Evolutionary conservation across 2,797 vertebrate species (phyloP).

Genomic region (Bufotes viridis): DNA sequence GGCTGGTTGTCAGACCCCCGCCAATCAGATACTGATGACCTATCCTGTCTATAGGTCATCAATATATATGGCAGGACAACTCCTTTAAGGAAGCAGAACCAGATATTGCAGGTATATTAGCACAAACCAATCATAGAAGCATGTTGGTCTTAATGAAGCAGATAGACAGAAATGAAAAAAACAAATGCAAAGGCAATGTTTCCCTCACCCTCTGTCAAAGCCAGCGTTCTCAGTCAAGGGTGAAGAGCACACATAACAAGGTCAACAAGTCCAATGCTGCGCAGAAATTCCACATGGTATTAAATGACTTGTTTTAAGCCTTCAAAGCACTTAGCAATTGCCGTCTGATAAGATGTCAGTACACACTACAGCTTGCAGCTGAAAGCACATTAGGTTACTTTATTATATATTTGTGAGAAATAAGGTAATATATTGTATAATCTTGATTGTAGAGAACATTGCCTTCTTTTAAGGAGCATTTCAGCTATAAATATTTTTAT

Average conservation of each 20-base stretch:
- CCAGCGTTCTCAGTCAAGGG: not conserved
- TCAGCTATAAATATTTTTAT: slow-evolving; percentile 33
- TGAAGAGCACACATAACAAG: slow-evolving; percentile 12
- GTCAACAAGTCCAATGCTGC: slow-evolving; percentile 21
- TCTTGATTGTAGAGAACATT: not conserved
- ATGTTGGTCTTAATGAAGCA: slow-evolving; percentile 1
- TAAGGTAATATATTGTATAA: slow-evolving; percentile 11
- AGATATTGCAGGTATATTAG: not conserved
- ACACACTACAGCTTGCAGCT: slow-evolving; percentile 10
- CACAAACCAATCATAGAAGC: not conserved
- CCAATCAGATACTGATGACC: too few species aligned
- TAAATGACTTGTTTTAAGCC: slow-evolving; percentile 6
- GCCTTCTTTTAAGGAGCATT: slow-evolving; percentile 18
- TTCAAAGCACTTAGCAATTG: slow-evolving; percentile 29
- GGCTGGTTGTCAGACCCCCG: too few species aligned
- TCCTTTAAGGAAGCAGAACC: not conserved
- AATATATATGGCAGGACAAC: too few species aligned
- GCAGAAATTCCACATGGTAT: slow-evolving; percentile 20
- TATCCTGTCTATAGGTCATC: too few species aligned
- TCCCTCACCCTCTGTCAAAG: not conserved
- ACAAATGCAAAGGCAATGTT: not conserved
- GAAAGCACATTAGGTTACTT: slow-evolving; percentile 18
- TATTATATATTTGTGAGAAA: slow-evolving; percentile 8
- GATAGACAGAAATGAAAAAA: not conserved
- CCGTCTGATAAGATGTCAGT: slow-evolving; percentile 27